Conservation (phyloP, 2,888 invertebrate genomes). For the Frankliniella intonsa region DNA sequence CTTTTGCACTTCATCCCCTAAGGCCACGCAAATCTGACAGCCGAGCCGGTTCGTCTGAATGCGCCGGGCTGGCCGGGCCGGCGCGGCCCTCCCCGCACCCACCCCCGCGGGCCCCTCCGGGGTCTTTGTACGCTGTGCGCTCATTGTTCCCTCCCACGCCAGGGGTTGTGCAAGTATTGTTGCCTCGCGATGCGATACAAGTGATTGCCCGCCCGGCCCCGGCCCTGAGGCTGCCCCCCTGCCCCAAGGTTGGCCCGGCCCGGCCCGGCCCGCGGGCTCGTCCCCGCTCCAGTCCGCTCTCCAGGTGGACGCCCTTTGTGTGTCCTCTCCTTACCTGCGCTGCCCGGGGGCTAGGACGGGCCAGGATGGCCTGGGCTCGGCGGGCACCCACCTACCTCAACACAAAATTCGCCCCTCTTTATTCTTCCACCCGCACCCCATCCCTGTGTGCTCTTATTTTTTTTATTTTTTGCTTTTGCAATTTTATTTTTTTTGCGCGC, state of each 20-base stretch:
- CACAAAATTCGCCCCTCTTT: no score
- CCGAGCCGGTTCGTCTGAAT: neutral
- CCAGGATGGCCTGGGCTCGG: no score
- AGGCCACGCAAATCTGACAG: constrained; percentile 20
- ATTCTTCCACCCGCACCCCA: no score
- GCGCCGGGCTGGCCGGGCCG: neutral
- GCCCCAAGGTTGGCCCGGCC: no score
- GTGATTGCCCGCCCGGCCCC: neutral
- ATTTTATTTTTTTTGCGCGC: no score
- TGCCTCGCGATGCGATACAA: constrained; percentile 18
- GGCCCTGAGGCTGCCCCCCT: neutral
- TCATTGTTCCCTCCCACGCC: constrained; percentile 12
- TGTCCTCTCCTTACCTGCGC: no score
- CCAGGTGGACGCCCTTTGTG: constrained; percentile 2
- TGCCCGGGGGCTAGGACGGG: no score
- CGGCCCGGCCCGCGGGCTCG: neutral
- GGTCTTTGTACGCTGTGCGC: neutral
- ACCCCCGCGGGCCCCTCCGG: neutral
- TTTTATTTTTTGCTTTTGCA: no score
- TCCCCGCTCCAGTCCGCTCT: neutral
- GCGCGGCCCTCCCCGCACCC: neutral
- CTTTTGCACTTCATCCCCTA: neutral
- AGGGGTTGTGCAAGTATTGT: constrained; percentile 5
- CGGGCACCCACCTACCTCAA: no score
- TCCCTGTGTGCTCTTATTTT: no score